phyloP scores from a whole-genome alignment of 2,797 vertebrate genomes.

The Pipistrellus pygmaeus region DNA sequence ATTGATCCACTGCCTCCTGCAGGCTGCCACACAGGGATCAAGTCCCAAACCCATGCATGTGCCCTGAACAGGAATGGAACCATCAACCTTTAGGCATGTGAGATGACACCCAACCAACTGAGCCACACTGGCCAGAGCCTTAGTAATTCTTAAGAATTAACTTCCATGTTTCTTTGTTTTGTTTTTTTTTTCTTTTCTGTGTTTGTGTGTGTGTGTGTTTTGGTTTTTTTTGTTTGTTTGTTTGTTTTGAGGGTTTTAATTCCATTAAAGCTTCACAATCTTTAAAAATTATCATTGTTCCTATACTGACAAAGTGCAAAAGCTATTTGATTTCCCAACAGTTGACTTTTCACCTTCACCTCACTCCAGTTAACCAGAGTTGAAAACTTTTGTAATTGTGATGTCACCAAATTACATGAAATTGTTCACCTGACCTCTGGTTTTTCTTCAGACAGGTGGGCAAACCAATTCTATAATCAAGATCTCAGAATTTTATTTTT shows the following conservation, averaged over 20 bases:
- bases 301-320: not conserved
- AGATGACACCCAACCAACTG: too few relatives aligned
- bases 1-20: too few relatives aligned
- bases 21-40: too few relatives aligned
- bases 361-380: not conserved
- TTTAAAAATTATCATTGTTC: not conserved
- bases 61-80: too few relatives aligned
- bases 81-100: too few relatives aligned
- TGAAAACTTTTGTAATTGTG: not conserved
- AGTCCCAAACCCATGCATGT: too few relatives aligned
- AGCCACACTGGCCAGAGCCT: not conserved
- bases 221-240: too few relatives aligned
- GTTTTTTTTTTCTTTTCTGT: too few relatives aligned
- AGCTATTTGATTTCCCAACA: not conserved
- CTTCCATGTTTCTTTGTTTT: not conserved
- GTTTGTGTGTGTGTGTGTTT: too few relatives aligned
- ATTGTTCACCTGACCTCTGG: not conserved
- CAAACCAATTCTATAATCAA: not conserved
- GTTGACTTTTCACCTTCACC: not conserved
- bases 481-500: not conserved
- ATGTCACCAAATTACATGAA: not conserved
- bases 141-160: not conserved
- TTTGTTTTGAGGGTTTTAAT: not conserved
- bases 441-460: not conserved
- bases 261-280: not conserved